Conservation (phyloP, 2,797 vertebrate genomes). For the Hapalemur alaotrensis region DNA sequence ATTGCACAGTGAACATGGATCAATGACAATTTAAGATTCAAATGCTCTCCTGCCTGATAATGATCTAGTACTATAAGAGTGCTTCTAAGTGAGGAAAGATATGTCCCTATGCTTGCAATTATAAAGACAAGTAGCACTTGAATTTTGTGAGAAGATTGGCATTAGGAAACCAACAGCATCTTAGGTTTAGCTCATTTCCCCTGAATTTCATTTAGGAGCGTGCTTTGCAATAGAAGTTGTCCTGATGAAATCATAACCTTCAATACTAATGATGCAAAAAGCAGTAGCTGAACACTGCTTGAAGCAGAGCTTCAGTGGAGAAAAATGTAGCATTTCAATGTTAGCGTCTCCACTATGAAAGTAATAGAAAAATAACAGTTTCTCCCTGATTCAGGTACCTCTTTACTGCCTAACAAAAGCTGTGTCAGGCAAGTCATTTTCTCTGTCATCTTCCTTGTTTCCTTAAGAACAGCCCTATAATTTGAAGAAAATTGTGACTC, state of each 20-base stretch:
- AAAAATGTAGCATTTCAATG: neutral
- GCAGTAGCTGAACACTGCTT: neutral
- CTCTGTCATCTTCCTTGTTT: neutral
- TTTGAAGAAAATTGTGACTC: neutral
- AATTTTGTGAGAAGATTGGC: neutral
- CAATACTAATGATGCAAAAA: neutral
- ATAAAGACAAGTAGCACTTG: conserved; percentile 30
- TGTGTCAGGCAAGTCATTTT: neutral
- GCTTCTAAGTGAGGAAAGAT: neutral
- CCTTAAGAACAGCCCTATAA: neutral
- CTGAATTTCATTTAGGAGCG: neutral
- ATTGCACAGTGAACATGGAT: neutral
- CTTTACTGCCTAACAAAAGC: neutral
- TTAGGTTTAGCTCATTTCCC: neutral
- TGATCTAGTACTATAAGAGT: neutral
- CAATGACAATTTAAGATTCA: neutral
- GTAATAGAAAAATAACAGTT: neutral
- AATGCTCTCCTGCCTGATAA: neutral
- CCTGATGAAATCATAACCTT: neutral
- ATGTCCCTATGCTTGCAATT: neutral
- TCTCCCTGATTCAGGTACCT: neutral
- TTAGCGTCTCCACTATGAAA: neutral
- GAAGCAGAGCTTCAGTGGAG: neutral
- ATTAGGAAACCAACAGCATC: neutral
- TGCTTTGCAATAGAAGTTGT: neutral